Percentiles rank a stretch among this genome's conserved stretches.
Evolutionary conservation across 2,113 vertebrate species (phyloP).

Genomic region (Camelus bactrianus): DNA sequence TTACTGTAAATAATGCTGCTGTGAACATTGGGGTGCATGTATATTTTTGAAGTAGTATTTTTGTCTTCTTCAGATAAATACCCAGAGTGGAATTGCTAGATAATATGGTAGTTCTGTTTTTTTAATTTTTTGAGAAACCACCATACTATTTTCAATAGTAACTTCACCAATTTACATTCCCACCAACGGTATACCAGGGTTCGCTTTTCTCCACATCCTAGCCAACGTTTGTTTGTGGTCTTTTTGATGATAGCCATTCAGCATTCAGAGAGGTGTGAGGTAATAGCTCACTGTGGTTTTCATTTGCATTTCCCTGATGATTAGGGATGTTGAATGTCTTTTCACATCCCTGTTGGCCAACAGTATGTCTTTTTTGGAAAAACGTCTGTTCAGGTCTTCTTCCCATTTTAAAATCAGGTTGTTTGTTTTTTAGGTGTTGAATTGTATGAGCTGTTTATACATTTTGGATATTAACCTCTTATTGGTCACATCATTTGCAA

Average conservation of each 20-base stretch:
- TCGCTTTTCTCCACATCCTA: background rate
- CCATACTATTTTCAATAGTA: background rate
- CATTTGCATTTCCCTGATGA: background rate
- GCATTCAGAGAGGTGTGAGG: background rate
- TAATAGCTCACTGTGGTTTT: background rate
- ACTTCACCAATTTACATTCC: background rate
- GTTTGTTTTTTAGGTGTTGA: background rate
- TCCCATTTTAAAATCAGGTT: background rate
- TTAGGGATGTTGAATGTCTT: background rate
- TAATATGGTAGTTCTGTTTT: background rate
- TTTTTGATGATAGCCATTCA: background rate
- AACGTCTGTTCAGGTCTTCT: background rate
- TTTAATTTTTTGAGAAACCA: background rate
- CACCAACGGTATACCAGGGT: background rate
- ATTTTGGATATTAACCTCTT: background rate
- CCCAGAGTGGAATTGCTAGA: background rate
- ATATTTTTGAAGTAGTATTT: background rate
- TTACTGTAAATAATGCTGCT: background rate
- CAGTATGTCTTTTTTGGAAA: background rate
- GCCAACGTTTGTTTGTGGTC: background rate
- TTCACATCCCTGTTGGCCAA: background rate
- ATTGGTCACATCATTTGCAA: too few species aligned
- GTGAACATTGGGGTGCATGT: background rate
- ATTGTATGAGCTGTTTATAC: background rate
- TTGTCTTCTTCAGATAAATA: background rate